Base-by-base conservation (phyloP, 2,888 invertebrate species). In the Malacosoma neustria region DNA sequence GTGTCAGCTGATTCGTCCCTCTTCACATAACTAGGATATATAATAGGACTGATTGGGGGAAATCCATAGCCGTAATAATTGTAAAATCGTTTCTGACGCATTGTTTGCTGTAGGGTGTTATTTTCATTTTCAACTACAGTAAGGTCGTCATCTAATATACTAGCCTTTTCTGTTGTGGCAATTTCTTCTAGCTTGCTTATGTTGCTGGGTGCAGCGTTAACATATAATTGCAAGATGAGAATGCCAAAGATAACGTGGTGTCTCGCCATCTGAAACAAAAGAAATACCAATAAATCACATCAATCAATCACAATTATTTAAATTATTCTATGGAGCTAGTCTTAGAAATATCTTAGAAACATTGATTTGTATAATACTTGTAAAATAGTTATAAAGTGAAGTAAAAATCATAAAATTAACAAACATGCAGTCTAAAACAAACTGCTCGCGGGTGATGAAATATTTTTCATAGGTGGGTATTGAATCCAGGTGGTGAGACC, bases 241-340 rank as follows among this genome's bases (percentile, higher is more conserved):
- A 70, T 41, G 38, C 58, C 58, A 40, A 72, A 40, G 35, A 71
- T 14, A 11, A 65, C 14, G 14, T 49, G 46, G 13, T 46, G 42
- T 34, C 37, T 52, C 53, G 52, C 59, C 81, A 82, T 82, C 82
- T 84, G 81, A 38, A 81, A 82, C 43, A 34, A 33, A 49, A 45
- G 48, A 38, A 43, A 35, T 33, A n/a, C n/a, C n/a, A n/a, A n/a
- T n/a, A n/a, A n/a, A n/a, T n/a, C n/a, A n/a, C n/a, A n/a, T n/a
- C n/a, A n/a, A n/a, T n/a, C n/a, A n/a, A n/a, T n/a, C n/a, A n/a
- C n/a, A n/a, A n/a, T n/a, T n/a, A n/a, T n/a, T n/a, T n/a, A n/a
- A n/a, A n/a, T n/a, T n/a, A n/a, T n/a, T n/a, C n/a, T n/a, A n/a
- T n/a, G n/a, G n/a, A n/a, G n/a, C n/a, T n/a, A n/a, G n/a, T n/a